phyloP scores from a whole-genome alignment of 2,888 invertebrate species.

The Leucoma salicis region DNA sequence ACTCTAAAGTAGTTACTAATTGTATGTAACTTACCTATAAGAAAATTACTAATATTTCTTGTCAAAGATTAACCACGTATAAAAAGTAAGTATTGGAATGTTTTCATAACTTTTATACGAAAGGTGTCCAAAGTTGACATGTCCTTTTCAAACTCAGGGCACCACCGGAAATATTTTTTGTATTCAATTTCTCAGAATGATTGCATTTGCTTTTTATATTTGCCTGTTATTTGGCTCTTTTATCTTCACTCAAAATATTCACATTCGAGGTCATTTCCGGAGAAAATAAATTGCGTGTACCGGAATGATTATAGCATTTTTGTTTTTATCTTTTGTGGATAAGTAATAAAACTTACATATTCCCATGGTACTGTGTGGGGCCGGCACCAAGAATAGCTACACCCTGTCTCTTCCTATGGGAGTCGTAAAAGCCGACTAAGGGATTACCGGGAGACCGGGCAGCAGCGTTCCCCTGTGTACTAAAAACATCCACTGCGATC shows the following conservation, averaged over 20 bases:
- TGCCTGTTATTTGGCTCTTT: constrained; percentile 12
- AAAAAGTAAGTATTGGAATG: too few species aligned
- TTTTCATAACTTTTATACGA: neutral
- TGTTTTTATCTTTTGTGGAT: neutral
- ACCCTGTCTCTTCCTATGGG: neutral
- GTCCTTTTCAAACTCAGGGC: constrained; percentile 4
- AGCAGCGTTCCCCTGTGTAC: neutral
- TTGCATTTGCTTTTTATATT: constrained; percentile 7
- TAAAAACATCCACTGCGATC: neutral
- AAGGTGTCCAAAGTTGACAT: neutral
- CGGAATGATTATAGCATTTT: constrained; percentile 1
- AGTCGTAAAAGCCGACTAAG: neutral
- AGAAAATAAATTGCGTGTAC: neutral
- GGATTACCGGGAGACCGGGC: neutral
- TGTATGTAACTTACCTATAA: too few species aligned
- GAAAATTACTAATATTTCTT: too few species aligned
- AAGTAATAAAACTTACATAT: neutral
- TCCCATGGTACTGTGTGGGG: neutral
- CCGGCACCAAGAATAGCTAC: too few species aligned
- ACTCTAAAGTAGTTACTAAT: too few species aligned
- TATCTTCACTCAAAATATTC: constrained; percentile 8
- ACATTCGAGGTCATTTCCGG: constrained; percentile 10
- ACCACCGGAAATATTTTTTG: neutral
- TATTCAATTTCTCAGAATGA: neutral
- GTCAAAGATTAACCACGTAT: too few species aligned